Percentiles rank a stretch among this genome's conserved stretches.
Evolutionary conservation across 1,140 invertebrate species (phyloP).

Genomic region (Pissodes strobi): DNA sequence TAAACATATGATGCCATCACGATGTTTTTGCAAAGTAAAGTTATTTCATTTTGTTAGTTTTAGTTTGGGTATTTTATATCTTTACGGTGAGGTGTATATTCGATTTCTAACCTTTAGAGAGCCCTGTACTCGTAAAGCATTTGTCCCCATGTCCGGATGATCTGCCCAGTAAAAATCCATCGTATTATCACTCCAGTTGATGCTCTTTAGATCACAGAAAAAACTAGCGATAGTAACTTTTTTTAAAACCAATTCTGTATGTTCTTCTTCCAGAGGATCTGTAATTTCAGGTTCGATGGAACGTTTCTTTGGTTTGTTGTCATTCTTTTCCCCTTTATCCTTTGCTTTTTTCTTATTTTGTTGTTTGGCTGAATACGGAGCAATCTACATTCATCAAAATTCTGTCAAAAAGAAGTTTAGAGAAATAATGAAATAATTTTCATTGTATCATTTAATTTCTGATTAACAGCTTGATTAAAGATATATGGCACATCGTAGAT

Average conservation of each 20-base stretch:
- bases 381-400: too few relatives aligned
- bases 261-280: neutral
- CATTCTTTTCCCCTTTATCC: slow-evolving; percentile 29
- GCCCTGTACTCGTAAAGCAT: slow-evolving; percentile 39
- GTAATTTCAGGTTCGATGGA: neutral
- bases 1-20: too few relatives aligned
- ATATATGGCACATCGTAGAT: too few relatives aligned
- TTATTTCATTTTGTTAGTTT: too few relatives aligned
- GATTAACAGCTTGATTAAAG: too few relatives aligned
- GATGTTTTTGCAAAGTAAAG: too few relatives aligned
- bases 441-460: too few relatives aligned
- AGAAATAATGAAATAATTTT: too few relatives aligned
- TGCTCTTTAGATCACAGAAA: slow-evolving; percentile 41
- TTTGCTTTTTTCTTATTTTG: slow-evolving; percentile 31
- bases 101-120: slow-evolving; percentile 46
- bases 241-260: slow-evolving; percentile 39
- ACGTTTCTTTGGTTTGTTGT: slow-evolving; percentile 20
- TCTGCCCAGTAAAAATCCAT: slow-evolving; percentile 48
- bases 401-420: too few relatives aligned
- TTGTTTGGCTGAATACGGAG: slow-evolving; percentile 9
- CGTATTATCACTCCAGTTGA: slow-evolving; percentile 49
- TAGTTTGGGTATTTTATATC: too few relatives aligned
- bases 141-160: slow-evolving; percentile 29
- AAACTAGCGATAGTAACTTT: slow-evolving; percentile 46
- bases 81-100: too few relatives aligned